Evolutionary conservation across 1,140 invertebrate genomes (phyloP).

Genomic region (Glossosoma conforme): DNA sequence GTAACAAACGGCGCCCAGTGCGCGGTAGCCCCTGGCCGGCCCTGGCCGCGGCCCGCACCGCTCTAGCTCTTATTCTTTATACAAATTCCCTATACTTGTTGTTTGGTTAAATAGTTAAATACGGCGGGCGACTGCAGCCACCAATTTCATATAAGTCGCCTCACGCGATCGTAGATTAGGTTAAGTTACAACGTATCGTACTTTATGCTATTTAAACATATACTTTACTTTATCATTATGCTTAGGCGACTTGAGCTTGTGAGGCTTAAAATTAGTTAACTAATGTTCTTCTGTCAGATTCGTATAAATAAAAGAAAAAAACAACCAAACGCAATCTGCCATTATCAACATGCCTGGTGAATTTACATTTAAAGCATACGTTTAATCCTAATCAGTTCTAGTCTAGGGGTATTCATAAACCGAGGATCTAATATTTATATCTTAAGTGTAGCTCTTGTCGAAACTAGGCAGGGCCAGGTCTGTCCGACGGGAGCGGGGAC

Average conservation of each 20-base stretch:
- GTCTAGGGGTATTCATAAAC: conserved; percentile 32
- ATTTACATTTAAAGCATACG: conserved; percentile 32
- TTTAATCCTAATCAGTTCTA: conserved; percentile 34
- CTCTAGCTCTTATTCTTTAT: conserved; percentile 27
- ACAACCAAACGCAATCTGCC: conserved; percentile 26
- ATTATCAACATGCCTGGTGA: conserved; percentile 29
- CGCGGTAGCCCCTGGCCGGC: neutral
- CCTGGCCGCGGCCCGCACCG: conserved; percentile 8
- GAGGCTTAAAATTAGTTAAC: conserved; percentile 34
- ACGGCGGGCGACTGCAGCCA: conserved; percentile 22
- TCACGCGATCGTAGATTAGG: conserved; percentile 29
- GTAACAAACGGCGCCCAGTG: conserved; percentile 20
- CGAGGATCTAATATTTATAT: conserved; percentile 33
- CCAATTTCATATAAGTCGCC: conserved; percentile 26
- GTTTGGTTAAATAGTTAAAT: conserved; percentile 29
- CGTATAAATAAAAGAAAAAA: conserved; percentile 29
- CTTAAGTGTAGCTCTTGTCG: conserved; percentile 30
- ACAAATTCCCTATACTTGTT: conserved; percentile 29
- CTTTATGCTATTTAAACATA: conserved; percentile 31
- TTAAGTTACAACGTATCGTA: conserved; percentile 29
- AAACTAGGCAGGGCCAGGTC: conserved; percentile 29
- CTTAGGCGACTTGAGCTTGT: conserved; percentile 32
- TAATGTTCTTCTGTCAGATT: conserved; percentile 30
- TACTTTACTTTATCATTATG: conserved; percentile 29
- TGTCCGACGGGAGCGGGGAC: no score